These are phyloP conservation scores for Lycopodina hypogea DNA, from an alignment of 37 sponge, comb jelly and placozoan species.

Conservation along the genomic window DNA sequence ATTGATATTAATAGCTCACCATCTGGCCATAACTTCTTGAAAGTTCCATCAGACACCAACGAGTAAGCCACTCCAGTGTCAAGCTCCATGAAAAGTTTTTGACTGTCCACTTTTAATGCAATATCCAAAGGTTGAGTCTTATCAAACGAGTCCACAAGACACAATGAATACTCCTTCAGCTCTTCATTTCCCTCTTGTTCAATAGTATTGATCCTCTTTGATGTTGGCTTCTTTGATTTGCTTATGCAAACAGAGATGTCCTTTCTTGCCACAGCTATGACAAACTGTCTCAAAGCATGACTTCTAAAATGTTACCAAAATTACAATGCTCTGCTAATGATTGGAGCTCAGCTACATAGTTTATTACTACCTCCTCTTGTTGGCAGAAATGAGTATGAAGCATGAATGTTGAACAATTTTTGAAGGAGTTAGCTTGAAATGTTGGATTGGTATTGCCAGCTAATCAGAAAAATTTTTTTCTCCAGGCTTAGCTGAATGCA, in stretches of 20 bases:
- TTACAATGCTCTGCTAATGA: conserved; percentile 5
- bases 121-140: too few species aligned
- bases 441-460: neutral
- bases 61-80: too few species aligned
- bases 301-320: neutral
- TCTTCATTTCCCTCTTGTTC: neutral
- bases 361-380: conserved; percentile 21
- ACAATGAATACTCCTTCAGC: too few species aligned
- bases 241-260: neutral
- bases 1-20: too few species aligned
- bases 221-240: neutral
- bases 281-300: conserved; percentile 9
- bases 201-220: neutral
- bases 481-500: conserved; percentile 12
- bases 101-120: too few species aligned
- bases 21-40: too few species aligned
- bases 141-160: too few species aligned
- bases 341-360: conserved; percentile 7
- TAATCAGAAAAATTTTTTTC: conserved; percentile 14
- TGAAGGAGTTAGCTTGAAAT: conserved; percentile 19
- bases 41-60: too few species aligned
- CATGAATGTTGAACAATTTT: conserved; percentile 23
- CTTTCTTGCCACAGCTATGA: neutral
- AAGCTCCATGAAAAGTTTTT: too few species aligned
- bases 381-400: conserved; percentile 9